Conservation (phyloP, 2,797 vertebrate species). For the Catamblyrhynchus diadema region DNA sequence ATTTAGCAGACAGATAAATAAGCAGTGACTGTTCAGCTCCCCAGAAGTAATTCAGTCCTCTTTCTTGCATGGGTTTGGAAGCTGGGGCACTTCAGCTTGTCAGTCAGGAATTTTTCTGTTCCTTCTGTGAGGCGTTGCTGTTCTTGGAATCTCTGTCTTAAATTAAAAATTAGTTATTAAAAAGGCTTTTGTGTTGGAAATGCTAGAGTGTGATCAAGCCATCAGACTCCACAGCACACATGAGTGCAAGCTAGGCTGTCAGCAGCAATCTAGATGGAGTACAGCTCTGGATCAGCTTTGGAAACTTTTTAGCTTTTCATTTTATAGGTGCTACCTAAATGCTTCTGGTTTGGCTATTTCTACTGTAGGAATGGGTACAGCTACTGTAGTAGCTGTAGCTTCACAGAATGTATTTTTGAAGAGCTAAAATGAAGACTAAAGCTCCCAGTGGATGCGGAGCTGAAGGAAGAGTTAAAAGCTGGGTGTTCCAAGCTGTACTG, state of each 20-base stretch:
- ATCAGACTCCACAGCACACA: not conserved
- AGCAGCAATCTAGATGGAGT: not conserved
- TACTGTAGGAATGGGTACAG: not conserved
- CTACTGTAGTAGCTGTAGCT: not conserved
- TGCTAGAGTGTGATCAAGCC: accelerated
- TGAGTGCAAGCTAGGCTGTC: accelerated
- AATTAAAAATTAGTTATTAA: not conserved
- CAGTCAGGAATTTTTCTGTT: not conserved
- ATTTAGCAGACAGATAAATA: not conserved
- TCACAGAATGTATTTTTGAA: not conserved
- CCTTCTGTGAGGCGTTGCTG: not conserved
- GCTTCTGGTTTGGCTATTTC: not conserved
- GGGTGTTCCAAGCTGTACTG: not conserved
- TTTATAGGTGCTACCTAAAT: not conserved
- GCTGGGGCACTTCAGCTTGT: not conserved
- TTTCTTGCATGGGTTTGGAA: not conserved
- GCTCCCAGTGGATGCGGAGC: not conserved
- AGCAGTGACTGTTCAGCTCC: not conserved
- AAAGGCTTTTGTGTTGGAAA: not conserved
- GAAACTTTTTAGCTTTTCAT: not conserved
- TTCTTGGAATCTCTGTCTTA: not conserved
- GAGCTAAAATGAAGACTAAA: not conserved
- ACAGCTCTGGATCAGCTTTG: not conserved
- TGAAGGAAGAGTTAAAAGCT: conserved; percentile 11
- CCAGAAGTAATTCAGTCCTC: not conserved